phyloP scores from a whole-genome alignment of 2,797 vertebrate species.

The Enteromius radiatus region DNA sequence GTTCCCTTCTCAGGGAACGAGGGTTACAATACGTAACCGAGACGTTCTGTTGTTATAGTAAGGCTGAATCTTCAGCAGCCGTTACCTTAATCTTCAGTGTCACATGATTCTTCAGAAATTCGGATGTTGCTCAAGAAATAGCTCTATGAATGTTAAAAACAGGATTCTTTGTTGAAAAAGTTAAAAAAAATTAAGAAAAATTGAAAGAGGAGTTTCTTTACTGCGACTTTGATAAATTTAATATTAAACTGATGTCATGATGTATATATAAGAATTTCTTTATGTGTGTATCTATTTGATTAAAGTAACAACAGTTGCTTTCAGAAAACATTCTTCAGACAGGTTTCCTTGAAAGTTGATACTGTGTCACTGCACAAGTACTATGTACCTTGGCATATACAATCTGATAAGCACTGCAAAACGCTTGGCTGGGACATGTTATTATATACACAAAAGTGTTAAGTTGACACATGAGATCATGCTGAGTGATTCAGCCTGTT shows the following conservation, averaged over 20 bases:
- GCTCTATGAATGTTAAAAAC: background rate
- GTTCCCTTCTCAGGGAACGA: no score
- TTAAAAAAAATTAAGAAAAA: background rate
- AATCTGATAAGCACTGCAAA: constrained; percentile 19
- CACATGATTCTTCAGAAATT: background rate
- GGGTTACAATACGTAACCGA: no score
- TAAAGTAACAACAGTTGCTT: background rate
- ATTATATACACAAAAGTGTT: constrained; percentile 17
- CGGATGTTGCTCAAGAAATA: background rate
- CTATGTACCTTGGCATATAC: background rate
- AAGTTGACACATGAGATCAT: constrained; percentile 2
- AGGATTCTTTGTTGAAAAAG: background rate
- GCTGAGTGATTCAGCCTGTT: background rate
- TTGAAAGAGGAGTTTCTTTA: background rate
- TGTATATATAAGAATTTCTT: background rate
- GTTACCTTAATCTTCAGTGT: background rate
- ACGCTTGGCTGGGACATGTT: background rate
- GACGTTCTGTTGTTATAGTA: no score
- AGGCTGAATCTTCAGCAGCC: no score
- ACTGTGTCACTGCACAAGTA: constrained; percentile 6
- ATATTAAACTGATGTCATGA: no score
- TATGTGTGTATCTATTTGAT: background rate
- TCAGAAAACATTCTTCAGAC: background rate
- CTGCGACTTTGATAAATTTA: no score
- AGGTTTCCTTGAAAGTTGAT: background rate